phyloP scores from a whole-genome alignment of 1,140 invertebrate genomes.

The Calephelis virginiensis region DNA sequence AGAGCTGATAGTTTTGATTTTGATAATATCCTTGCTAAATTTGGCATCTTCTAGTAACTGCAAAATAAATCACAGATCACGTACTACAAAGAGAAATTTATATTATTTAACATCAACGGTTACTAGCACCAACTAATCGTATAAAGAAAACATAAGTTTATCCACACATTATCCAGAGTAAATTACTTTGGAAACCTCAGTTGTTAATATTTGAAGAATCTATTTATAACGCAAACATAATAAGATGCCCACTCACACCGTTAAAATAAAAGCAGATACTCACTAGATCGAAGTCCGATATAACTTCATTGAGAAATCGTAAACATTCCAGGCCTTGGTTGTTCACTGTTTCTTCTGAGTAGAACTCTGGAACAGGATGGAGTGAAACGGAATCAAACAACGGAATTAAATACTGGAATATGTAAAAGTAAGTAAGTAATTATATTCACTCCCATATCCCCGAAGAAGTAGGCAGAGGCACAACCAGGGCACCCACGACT shows the following conservation, averaged over 20 bases:
- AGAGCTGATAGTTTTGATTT: constrained; percentile 98
- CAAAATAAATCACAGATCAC: constrained; percentile 39
- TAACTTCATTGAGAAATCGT: constrained; percentile 97
- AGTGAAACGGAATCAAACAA: constrained; percentile 33
- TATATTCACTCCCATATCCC: too few relatives aligned
- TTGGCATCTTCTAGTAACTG: constrained; percentile 91
- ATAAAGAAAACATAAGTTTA: constrained; percentile 17
- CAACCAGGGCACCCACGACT: too few relatives aligned
- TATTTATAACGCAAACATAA: constrained; percentile 27
- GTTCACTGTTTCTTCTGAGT: constrained; percentile 96
- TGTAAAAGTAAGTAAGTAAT: too few relatives aligned
- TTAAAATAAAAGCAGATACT: constrained; percentile 63
- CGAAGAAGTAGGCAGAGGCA: too few relatives aligned
- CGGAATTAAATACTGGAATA: neutral
- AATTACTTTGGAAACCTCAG: neutral
- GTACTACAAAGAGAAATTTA: neutral
- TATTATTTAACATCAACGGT: neutral
- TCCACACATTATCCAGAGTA: neutral
- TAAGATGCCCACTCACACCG: constrained; percentile 12
- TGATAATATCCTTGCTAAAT: constrained; percentile 92
- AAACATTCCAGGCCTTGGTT: constrained; percentile 97
- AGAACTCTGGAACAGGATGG: constrained; percentile 86
- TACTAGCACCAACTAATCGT: neutral
- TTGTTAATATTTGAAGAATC: constrained; percentile 15
- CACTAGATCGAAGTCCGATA: constrained; percentile 98